These are phyloP conservation scores for Chelmon rostratus DNA, from an alignment of 2,797 vertebrate species.

Conservation along the genomic window DNA sequence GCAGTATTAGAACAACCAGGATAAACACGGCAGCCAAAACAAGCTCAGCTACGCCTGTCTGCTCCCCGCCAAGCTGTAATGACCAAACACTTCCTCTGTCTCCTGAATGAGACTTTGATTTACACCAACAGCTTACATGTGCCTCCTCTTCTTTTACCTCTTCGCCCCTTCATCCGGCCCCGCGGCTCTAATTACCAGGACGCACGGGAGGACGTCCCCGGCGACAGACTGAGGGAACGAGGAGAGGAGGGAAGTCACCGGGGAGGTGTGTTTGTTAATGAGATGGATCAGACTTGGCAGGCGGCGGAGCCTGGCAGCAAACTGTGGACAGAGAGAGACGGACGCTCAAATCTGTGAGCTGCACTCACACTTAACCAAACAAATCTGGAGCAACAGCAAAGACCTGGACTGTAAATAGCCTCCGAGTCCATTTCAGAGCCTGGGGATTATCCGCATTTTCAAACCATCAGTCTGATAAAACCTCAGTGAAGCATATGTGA, in stretches of 20 bases:
- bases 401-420: slow-evolving; percentile 46
- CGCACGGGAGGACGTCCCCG: slow-evolving; percentile 36
- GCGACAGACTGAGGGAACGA: not conserved
- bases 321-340: slow-evolving; percentile 39
- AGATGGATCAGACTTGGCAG: slow-evolving; percentile 70
- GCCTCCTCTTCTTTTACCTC: slow-evolving; percentile 36
- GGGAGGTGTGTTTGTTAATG: slow-evolving; percentile 67
- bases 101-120: slow-evolving; percentile 46
- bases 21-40: slow-evolving; percentile 7
- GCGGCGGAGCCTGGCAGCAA: slow-evolving; percentile 53
- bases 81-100: slow-evolving; percentile 25
- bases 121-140: slow-evolving; percentile 29
- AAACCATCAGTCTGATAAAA: slow-evolving; percentile 31
- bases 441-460: slow-evolving; percentile 46
- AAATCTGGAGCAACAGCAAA: slow-evolving; percentile 49
- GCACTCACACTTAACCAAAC: slow-evolving; percentile 37
- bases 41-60: not conserved
- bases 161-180: slow-evolving; percentile 29
- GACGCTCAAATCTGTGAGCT: slow-evolving; percentile 37
- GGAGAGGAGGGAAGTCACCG: slow-evolving; percentile 9
- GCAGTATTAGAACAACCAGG: not conserved
- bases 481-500: slow-evolving; percentile 20
- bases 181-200: slow-evolving; percentile 55
- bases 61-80: slow-evolving; percentile 7
- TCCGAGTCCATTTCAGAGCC: slow-evolving; percentile 34